Conservation (phyloP, 2,113 vertebrate genomes). For the Bos indicus region DNA sequence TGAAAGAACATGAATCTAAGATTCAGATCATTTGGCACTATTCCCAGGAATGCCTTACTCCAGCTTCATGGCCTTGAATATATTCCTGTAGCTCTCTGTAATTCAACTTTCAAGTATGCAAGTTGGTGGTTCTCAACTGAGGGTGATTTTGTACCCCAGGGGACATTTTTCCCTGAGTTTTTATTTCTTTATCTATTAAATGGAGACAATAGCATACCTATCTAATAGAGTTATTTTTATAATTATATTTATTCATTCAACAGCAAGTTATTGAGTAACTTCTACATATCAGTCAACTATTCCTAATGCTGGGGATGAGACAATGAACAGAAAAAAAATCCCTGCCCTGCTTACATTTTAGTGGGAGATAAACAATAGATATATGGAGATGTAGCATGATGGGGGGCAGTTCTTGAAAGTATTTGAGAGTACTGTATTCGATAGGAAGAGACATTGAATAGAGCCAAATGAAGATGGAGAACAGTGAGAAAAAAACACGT, state of each 20-base stretch:
- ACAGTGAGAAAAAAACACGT: neutral
- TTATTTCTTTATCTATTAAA: neutral
- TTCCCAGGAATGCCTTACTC: neutral
- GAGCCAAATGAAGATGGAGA: neutral
- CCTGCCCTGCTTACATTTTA: neutral
- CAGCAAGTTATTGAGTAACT: neutral
- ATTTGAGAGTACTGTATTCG: neutral
- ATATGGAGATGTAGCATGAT: neutral
- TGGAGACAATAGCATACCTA: neutral
- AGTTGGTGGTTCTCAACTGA: neutral
- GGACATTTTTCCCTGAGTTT: neutral
- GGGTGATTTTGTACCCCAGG: neutral
- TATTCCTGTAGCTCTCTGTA: neutral
- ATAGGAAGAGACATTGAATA: neutral
- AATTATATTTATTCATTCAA: constrained; percentile 2
- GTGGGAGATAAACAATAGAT: neutral
- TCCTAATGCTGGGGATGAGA: neutral
- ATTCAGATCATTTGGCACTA: neutral
- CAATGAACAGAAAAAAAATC: neutral
- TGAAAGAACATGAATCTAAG: neutral
- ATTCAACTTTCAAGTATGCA: neutral
- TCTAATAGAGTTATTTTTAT: neutral
- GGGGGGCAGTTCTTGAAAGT: neutral
- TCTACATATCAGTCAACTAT: neutral
- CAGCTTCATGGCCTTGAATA: neutral